Conservation (phyloP, 2,113 vertebrate genomes). For the Thomomys bottae region DNA sequence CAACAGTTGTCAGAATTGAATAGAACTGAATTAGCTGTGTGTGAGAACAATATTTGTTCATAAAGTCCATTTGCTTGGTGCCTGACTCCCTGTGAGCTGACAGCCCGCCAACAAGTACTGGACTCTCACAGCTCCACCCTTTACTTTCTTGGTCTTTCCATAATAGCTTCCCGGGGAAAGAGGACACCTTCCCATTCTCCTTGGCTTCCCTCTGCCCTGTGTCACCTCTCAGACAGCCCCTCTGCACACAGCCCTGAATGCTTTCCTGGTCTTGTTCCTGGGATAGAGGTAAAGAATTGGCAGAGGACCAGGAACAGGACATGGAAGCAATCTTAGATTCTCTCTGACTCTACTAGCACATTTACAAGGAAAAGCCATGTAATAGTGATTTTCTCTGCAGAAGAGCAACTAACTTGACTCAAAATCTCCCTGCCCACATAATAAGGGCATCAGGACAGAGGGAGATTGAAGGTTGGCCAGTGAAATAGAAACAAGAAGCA, state of each 20-base stretch:
- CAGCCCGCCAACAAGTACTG: background rate
- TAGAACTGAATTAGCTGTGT: background rate
- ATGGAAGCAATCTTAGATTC: background rate
- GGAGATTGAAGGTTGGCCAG: background rate
- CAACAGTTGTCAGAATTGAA: background rate
- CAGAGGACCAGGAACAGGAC: background rate
- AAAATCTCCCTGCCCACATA: background rate
- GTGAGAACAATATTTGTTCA: background rate
- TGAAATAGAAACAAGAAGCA: background rate
- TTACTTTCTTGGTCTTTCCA: background rate
- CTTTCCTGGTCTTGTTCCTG: background rate
- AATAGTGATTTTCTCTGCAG: background rate
- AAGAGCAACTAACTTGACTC: background rate
- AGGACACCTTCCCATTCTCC: background rate
- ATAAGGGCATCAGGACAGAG: background rate
- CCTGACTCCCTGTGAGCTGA: background rate
- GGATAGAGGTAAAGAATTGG: background rate
- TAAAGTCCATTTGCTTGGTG: background rate
- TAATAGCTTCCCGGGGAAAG: fast-evolving
- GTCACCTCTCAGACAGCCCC: background rate
- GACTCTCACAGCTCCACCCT: background rate
- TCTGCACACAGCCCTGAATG: background rate
- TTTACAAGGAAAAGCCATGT: background rate
- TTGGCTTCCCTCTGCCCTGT: fast-evolving
- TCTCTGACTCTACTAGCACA: background rate